A percentile compares a stretch with the other conserved stretches of the same genome.
phyloP scores from a whole-genome alignment of 2,888 invertebrate species.

The Phaonia tiefii region DNA sequence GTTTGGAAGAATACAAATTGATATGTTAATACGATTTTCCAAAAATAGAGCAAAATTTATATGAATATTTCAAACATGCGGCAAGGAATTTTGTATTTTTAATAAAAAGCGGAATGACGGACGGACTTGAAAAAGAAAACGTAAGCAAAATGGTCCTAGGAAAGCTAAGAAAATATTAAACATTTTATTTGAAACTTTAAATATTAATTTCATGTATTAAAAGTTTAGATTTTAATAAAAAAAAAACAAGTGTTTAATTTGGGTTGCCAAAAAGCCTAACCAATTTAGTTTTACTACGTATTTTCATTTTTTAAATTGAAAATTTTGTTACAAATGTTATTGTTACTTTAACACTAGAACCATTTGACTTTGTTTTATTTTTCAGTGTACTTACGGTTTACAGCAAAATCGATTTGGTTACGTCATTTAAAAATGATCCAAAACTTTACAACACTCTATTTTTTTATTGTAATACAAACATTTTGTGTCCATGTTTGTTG shows the following conservation, averaged over 20 bases:
- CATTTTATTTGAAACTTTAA: not conserved
- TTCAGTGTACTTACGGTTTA: slow-evolving; percentile 54
- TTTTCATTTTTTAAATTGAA: too few species aligned
- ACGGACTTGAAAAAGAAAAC: slow-evolving; percentile 68
- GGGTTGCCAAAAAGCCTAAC: too few species aligned
- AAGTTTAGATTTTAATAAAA: too few species aligned
- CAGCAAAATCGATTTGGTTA: slow-evolving; percentile 42
- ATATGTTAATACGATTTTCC: slow-evolving; percentile 71
- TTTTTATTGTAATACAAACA: too few species aligned
- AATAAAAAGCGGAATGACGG: slow-evolving; percentile 72
- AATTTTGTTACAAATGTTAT: too few species aligned
- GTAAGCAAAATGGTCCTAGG: slow-evolving; percentile 67
- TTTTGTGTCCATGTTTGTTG: too few species aligned
- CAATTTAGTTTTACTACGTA: too few species aligned
- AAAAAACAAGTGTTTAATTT: too few species aligned
- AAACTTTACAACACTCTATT: too few species aligned
- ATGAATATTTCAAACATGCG: slow-evolving; percentile 73
- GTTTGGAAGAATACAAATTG: slow-evolving; percentile 55
- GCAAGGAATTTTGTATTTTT: slow-evolving; percentile 42
- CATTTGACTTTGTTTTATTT: slow-evolving; percentile 61
- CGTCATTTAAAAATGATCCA: too few species aligned
- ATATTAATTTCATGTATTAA: too few species aligned
- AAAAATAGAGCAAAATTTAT: not conserved
- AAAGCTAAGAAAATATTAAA: slow-evolving; percentile 27
- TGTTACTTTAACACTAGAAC: too few species aligned